Conservation (phyloP, 2,113 vertebrate species). For the Syngnathus scovelli region DNA sequence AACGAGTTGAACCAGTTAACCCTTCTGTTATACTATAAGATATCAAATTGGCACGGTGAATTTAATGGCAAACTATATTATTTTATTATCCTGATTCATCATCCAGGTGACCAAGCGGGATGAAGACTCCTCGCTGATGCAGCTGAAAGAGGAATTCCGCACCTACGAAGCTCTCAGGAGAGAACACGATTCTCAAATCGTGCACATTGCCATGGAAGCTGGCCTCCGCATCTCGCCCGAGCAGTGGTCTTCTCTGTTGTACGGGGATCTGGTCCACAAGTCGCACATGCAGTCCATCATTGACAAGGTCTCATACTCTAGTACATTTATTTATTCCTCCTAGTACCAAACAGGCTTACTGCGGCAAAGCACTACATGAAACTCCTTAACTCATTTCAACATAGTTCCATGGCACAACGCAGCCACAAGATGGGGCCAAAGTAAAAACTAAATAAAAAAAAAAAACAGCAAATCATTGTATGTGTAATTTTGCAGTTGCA, state of each 20-base stretch:
- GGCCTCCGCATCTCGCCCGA: constrained; percentile 94
- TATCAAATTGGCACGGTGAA: too few species aligned
- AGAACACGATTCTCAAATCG: constrained; percentile 93
- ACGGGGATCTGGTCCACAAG: constrained; percentile 95
- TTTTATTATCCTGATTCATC: too few species aligned
- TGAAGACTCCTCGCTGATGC: constrained; percentile 97
- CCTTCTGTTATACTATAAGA: too few species aligned
- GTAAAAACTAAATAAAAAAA: background rate
- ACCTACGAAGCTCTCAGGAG: constrained; percentile 90
- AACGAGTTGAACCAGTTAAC: too few species aligned
- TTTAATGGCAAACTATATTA: too few species aligned
- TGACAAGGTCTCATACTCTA: constrained; percentile 79
- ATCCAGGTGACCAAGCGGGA: constrained; percentile 93
- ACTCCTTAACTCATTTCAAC: too few species aligned
- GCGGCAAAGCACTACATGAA: background rate
- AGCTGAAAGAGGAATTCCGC: constrained; percentile 93
- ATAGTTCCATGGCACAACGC: too few species aligned
- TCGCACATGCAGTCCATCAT: constrained; percentile 99
- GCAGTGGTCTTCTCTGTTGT: constrained; percentile 95
- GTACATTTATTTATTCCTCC: too few species aligned
- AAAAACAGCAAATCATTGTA: background rate
- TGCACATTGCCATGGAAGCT: constrained; percentile 97
- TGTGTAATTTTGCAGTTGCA: constrained; percentile 74
- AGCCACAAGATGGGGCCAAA: too few species aligned
- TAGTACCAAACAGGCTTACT: background rate